Evolutionary conservation across 2,888 invertebrate species (phyloP).

Genomic region (Lepidochitona cinerea): DNA sequence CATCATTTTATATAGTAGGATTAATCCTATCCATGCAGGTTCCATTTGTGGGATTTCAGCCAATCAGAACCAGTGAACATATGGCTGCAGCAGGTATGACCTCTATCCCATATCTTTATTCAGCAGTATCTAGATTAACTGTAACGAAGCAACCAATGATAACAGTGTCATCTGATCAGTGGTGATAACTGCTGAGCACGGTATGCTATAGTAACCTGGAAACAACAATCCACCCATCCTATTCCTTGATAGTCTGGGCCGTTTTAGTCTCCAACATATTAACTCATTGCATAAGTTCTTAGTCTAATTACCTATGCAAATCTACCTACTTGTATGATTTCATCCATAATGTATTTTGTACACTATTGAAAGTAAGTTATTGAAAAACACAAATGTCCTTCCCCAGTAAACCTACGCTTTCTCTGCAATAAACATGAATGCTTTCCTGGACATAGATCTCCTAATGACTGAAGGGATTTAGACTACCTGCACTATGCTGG

Average conservation of each 20-base stretch:
- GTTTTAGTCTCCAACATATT: not conserved
- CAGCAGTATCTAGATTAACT: no score
- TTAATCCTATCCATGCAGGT: conserved; percentile 96
- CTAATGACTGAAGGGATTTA: no score
- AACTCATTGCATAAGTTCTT: no score
- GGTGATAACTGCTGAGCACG: not conserved
- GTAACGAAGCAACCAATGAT: not conserved
- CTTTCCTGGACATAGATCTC: no score
- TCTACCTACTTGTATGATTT: no score
- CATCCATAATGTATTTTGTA: no score
- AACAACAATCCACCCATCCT: not conserved
- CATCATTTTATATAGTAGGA: conserved; percentile 96
- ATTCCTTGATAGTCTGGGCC: not conserved
- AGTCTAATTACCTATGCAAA: no score
- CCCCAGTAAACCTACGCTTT: no score
- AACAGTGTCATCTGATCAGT: not conserved
- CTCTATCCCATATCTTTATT: not conserved
- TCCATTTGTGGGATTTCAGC: conserved; percentile 90
- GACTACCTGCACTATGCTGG: no score
- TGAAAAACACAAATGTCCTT: no score
- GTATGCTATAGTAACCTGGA: not conserved
- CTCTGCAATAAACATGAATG: no score
- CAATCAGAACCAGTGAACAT: conserved; percentile 98
- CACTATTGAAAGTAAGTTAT: no score
- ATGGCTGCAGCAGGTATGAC: conserved; percentile 94